A percentile compares a stretch with the other conserved stretches of the same genome.
These are phyloP conservation scores for Mechanitis mazaeus DNA, from an alignment of 2,888 invertebrate genomes.

Conservation along the genomic window DNA sequence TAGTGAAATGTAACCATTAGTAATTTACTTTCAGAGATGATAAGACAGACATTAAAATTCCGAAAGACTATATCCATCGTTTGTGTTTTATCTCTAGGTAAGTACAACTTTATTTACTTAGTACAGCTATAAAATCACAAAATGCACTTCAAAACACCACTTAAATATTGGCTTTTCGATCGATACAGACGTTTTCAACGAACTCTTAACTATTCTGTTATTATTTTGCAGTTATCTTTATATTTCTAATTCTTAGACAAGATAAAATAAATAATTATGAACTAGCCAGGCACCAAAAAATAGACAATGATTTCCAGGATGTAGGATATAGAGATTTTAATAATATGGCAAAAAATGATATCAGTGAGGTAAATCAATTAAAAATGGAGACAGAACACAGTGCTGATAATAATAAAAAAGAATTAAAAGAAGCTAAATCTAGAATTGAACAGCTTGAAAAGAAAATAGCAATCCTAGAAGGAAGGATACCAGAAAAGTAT, in stretches of 20 bases:
- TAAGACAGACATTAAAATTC: slow-evolving; percentile 64
- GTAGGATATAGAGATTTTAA: slow-evolving; percentile 49
- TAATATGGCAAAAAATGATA: slow-evolving; percentile 43
- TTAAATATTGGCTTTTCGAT: slow-evolving; percentile 1
- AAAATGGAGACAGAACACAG: slow-evolving; percentile 36
- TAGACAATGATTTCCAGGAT: slow-evolving; percentile 42
- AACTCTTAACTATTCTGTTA: slow-evolving; percentile 19
- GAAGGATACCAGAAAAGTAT: slow-evolving; percentile 86
- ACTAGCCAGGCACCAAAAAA: slow-evolving; percentile 41
- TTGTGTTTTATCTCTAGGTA: slow-evolving; percentile 54
- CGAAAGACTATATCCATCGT: slow-evolving; percentile 61
- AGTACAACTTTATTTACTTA: slow-evolving; percentile 38
- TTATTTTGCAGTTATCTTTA: slow-evolving; percentile 52
- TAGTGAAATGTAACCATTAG: slow-evolving; percentile 54
- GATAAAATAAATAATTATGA: slow-evolving; percentile 37
- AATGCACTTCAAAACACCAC: not conserved
- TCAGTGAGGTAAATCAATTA: slow-evolving; percentile 37
- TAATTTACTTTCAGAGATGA: slow-evolving; percentile 55
- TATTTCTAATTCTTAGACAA: slow-evolving; percentile 53
- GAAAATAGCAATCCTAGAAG: slow-evolving; percentile 83
- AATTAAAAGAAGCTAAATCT: slow-evolving; percentile 78
- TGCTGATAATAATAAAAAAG: slow-evolving; percentile 55
- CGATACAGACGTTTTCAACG: slow-evolving; percentile 2
- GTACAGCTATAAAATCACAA: slow-evolving; percentile 14
- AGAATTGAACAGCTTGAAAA: slow-evolving; percentile 82